Base-by-base conservation (phyloP, 2,797 vertebrate species). In the Sebastes iracundus region DNA sequence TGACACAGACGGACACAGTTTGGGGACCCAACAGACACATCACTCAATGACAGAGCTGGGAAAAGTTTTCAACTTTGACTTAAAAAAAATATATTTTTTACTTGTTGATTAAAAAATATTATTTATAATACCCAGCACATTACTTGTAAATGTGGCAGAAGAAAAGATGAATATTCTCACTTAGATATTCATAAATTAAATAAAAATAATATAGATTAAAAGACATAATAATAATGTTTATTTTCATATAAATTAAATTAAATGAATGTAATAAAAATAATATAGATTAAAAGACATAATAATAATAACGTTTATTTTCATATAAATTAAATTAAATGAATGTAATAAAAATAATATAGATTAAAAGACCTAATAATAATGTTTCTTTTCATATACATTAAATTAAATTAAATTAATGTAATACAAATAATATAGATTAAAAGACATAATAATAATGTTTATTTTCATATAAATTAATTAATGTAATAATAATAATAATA, bases 1-100 rank as follows among this genome's bases (percentile, higher is more conserved):
- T 95, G 84, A 93, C 90, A 80, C 90, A 75, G 84, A 64, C 89
- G 71, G 84, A 83, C 90, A 87, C 74, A 88, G 68, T 87, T 80
- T 89, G 83, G 82, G 88, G 83, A 88, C 65, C 86, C 81, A 73
- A 33, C 83, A 68, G 22, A 81, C 82, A 86, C 83, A 87, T 69
- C 76, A 90, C 42, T 91, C 85, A 88, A 13, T 63, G 75, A 14
- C 13, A 87, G 67, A 25, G 14, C 60, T 87, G 78, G 74, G 74
- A 77, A 83, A 88, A 85, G 70, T 88, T 87, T 74, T 30, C 8
- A 63, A 35, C 38, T 79, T 2, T 25, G 12, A 42, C 23, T 71
- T 53, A 1, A 38, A 16, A 6, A 3, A 4, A 5, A 28, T 2
- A 18, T 18, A 4, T 61, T n/a, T 28, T 32, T 60, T 14, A 22